A percentile compares a stretch with the other conserved stretches of the same genome.
phyloP scores from a whole-genome alignment of 2,888 invertebrate species.

The Agriopis marginaria region DNA sequence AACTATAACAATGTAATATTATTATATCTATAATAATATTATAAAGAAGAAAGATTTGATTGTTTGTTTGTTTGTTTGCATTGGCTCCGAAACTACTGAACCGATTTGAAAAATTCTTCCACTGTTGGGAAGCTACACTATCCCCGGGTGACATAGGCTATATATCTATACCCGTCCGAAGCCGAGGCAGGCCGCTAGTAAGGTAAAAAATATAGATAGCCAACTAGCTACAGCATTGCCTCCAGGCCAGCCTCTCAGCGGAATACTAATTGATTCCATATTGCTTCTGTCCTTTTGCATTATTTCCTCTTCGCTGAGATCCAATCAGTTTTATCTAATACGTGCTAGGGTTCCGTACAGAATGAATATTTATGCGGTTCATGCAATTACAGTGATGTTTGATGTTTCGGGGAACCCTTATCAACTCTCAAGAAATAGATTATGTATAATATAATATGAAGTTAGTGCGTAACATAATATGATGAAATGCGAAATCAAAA shows the following conservation, averaged over 20 bases:
- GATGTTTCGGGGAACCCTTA: conserved; percentile 31
- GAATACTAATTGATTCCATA: conserved; percentile 59
- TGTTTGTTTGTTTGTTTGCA: no score
- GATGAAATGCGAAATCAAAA: no score
- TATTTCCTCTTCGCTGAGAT: conserved; percentile 68
- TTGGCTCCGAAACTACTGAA: no score
- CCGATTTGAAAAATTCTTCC: no score
- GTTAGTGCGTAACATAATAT: not conserved
- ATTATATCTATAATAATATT: no score
- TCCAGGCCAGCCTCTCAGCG: conserved; percentile 29
- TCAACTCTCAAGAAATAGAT: conserved; percentile 27
- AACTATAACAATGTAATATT: no score
- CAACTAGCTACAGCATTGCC: not conserved
- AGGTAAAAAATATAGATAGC: not conserved
- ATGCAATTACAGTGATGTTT: conserved; percentile 30
- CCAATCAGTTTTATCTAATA: conserved; percentile 64
- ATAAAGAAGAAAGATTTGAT: no score
- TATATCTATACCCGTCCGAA: no score
- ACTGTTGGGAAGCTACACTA: no score
- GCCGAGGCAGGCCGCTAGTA: no score
- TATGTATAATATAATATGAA: not conserved
- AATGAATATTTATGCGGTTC: conserved; percentile 34
- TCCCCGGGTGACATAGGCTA: no score
- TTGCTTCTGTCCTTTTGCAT: conserved; percentile 64
- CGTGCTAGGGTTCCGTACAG: conserved; percentile 25